Evolutionary conservation across 1,140 invertebrate genomes (phyloP).

Genomic region (Cydia pomonella): DNA sequence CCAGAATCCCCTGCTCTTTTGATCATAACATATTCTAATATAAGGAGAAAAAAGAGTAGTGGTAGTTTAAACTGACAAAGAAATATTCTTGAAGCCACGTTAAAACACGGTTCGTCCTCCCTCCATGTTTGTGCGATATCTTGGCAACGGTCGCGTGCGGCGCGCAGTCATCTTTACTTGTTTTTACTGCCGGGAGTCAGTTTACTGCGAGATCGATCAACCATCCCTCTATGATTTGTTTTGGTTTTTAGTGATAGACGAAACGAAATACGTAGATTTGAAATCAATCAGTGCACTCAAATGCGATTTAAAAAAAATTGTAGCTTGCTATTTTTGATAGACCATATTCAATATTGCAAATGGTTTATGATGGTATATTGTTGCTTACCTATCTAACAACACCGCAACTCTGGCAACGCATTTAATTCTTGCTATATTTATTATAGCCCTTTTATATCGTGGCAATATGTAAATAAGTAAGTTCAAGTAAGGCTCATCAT

Average conservation of each 20-base stretch:
- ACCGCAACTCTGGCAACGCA: too few relatives aligned
- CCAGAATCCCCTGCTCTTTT: too few relatives aligned
- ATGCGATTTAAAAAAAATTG: background rate
- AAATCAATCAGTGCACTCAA: background rate
- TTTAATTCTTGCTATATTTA: too few relatives aligned
- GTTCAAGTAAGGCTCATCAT: too few relatives aligned
- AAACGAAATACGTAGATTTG: background rate
- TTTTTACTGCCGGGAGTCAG: conserved; percentile 21
- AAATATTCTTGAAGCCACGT: background rate
- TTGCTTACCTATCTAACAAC: too few relatives aligned
- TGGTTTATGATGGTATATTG: too few relatives aligned
- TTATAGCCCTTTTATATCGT: too few relatives aligned
- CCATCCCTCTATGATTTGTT: conserved; percentile 21
- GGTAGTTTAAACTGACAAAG: background rate
- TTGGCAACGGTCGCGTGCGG: conserved; percentile 34
- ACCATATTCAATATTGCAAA: too few relatives aligned
- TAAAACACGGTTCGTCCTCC: background rate
- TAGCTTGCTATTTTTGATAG: too few relatives aligned
- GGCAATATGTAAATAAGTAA: too few relatives aligned
- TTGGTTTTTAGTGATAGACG: conserved; percentile 4
- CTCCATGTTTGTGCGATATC: conserved; percentile 20
- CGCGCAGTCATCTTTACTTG: conserved; percentile 23
- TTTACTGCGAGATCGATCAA: conserved; percentile 33
- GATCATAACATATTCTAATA: too few relatives aligned
- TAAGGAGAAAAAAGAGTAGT: too few relatives aligned